Conservation (phyloP, 2,113 vertebrate genomes). For the Calidris pugnax region DNA sequence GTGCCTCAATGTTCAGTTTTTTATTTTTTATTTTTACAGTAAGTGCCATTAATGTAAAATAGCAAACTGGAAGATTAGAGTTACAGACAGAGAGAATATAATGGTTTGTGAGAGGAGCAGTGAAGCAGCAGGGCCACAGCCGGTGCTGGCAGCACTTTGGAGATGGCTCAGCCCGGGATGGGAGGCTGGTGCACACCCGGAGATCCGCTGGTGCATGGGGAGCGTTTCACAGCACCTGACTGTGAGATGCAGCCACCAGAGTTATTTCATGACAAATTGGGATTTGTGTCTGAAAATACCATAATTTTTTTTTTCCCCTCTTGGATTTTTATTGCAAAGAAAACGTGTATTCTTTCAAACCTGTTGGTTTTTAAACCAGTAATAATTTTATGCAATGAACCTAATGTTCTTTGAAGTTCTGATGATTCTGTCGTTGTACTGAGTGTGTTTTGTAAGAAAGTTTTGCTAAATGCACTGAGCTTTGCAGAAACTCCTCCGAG, state of each 20-base stretch:
- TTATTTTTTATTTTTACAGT: not conserved
- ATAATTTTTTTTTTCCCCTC: not conserved
- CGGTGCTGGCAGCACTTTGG: constrained; percentile 5
- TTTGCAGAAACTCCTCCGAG: not conserved
- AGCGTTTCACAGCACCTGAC: not conserved
- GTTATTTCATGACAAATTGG: not conserved
- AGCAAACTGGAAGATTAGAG: constrained; percentile 39
- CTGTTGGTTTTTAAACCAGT: not conserved
- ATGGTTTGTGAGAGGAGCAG: not conserved
- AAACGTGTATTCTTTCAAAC: not conserved
- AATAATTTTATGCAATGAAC: not conserved
- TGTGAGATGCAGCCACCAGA: not conserved
- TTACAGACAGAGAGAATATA: not conserved
- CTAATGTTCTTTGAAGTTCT: not conserved
- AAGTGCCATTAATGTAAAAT: constrained; percentile 78
- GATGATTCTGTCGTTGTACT: not conserved
- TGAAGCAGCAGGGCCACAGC: not conserved
- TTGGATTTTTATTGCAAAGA: not conserved
- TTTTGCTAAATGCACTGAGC: constrained; percentile 36
- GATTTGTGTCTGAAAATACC: constrained; percentile 16
- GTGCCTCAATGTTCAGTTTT: constrained; percentile 54
- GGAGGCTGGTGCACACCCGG: not conserved
- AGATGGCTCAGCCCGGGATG: not conserved
- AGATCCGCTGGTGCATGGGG: fast-evolving
- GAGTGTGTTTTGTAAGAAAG: not conserved